Evolutionary conservation across 2,888 invertebrate genomes (phyloP).

Genomic region (Caradrina clavipalpis): DNA sequence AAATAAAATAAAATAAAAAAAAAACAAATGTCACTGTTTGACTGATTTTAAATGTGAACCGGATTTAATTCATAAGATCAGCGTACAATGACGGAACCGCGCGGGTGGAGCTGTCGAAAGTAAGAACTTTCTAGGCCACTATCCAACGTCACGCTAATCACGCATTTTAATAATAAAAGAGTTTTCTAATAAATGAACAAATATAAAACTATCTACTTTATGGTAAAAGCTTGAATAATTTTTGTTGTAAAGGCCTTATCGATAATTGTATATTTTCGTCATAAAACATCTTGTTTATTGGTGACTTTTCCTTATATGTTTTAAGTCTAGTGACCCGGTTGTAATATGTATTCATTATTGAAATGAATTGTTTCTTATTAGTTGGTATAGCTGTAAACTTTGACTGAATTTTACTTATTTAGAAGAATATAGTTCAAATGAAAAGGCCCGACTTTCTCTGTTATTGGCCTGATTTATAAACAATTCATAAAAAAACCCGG

Average conservation of each 20-base stretch:
- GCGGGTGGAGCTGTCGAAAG: conserved; percentile 81
- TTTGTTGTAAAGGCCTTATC: conserved; percentile 15
- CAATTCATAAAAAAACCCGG: too few relatives aligned
- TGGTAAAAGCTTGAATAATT: conserved; percentile 56
- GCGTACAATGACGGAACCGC: conserved; percentile 68
- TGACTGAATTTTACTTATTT: not conserved
- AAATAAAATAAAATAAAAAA: too few relatives aligned
- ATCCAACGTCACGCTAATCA: conserved; percentile 84
- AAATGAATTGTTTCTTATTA: conserved; percentile 7
- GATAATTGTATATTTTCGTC: conserved; percentile 6
- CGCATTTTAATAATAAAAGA: conserved; percentile 82
- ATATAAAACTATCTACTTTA: conserved; percentile 31
- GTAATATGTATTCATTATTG: conserved; percentile 2
- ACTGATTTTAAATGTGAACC: conserved; percentile 78
- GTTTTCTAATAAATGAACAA: conserved; percentile 78
- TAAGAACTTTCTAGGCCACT: conserved; percentile 87
- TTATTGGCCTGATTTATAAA: not conserved
- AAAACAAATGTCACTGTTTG: conserved; percentile 49
- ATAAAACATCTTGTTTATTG: not conserved
- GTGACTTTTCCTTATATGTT: not conserved
- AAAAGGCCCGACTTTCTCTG: conserved; percentile 44
- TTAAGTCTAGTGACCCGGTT: conserved; percentile 4
- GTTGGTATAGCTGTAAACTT: not conserved
- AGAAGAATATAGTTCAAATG: conserved; percentile 11
- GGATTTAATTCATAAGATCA: conserved; percentile 80